A percentile compares a stretch with the other conserved stretches of the same genome.
phyloP scores from a whole-genome alignment of 1,140 invertebrate genomes.

The Nymphalis io region DNA sequence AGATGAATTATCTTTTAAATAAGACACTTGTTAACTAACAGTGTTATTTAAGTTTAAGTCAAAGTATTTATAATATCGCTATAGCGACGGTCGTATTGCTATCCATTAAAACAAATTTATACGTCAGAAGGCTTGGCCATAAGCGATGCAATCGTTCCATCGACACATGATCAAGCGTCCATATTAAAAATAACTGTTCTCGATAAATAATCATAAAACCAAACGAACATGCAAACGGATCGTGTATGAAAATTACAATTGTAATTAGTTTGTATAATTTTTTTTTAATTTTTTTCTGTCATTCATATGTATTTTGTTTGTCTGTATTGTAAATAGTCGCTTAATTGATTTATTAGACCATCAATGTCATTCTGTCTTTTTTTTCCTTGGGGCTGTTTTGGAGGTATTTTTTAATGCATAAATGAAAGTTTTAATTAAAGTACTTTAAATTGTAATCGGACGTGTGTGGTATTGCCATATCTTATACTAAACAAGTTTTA shows the following conservation, averaged over 20 bases:
- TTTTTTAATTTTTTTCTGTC: not conserved
- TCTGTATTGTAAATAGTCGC: not conserved
- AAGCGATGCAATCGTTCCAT: constrained; percentile 26
- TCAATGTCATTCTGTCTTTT: not conserved
- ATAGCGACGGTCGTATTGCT: not conserved
- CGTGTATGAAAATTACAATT: constrained; percentile 16
- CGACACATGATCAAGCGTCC: constrained; percentile 10
- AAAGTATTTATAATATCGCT: not conserved
- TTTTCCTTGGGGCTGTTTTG: not conserved
- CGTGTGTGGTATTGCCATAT: not conserved
- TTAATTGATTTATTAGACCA: constrained; percentile 3
- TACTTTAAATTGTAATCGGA: not conserved
- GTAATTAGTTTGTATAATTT: constrained; percentile 22
- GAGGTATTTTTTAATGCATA: not conserved
- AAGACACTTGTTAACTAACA: not conserved
- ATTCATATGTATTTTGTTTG: not conserved
- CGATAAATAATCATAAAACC: constrained; percentile 36
- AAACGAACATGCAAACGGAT: constrained; percentile 25
- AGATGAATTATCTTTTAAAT: constrained; percentile 6
- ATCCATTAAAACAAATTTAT: constrained; percentile 4
- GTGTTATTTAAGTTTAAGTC: not conserved
- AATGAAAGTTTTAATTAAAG: not conserved
- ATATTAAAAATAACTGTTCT: constrained; percentile 6
- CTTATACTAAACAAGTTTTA: not conserved
- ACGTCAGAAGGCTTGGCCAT: constrained; percentile 22